Conservation (phyloP, 2,113 vertebrate species). For the Xiphias gladius region DNA sequence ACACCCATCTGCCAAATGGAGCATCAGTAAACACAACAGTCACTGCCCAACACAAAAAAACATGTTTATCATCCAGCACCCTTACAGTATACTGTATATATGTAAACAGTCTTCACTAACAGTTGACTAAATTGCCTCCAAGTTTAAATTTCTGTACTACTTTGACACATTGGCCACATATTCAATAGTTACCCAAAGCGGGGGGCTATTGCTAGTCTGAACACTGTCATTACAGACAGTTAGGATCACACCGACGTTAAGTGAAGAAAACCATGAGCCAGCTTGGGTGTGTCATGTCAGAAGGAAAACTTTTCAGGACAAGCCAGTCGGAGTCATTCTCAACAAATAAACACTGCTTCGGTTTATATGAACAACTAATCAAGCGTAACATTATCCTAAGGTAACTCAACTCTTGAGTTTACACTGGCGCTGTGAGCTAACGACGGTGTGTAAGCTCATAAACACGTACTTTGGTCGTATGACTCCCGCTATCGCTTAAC, state of each 20-base stretch:
- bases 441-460: neutral
- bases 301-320: slow-evolving; percentile 35
- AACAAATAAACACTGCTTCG: neutral
- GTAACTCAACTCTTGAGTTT: neutral
- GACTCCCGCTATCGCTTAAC: neutral
- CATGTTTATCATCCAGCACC: neutral
- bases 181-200: neutral
- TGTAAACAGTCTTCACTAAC: neutral
- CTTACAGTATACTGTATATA: neutral
- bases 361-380: neutral
- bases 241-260: slow-evolving; percentile 8
- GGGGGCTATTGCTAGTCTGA: no score
- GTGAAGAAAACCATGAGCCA: slow-evolving; percentile 19
- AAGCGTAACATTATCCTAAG: neutral
- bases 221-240: slow-evolving; percentile 13
- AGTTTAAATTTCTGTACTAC: neutral
- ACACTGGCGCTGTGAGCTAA: neutral
- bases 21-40: slow-evolving; percentile 28
- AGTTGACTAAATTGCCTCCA: neutral
- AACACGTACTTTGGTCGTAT: neutral
- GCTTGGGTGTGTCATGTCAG: slow-evolving; percentile 66
- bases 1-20: slow-evolving; percentile 4
- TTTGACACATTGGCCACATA: neutral
- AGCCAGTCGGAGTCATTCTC: neutral
- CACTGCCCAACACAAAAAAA: neutral